phyloP scores from a whole-genome alignment of 1,140 invertebrate genomes.

The Solenopsis invicta region DNA sequence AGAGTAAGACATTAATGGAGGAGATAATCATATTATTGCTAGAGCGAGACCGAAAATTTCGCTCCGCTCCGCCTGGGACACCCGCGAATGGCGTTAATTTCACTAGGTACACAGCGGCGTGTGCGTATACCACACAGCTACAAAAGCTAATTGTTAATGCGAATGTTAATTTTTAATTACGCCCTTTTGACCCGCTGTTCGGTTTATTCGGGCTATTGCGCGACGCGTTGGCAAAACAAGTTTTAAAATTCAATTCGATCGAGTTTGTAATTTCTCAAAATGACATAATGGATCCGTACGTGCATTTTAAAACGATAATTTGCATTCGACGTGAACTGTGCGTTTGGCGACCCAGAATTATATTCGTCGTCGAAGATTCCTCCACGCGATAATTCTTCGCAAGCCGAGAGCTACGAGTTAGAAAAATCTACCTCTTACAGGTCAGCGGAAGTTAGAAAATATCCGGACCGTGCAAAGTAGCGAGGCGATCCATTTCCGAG shows the following conservation, averaged over 20 bases:
- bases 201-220: background rate
- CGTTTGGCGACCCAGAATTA: background rate
- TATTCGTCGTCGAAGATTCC: conserved; percentile 4
- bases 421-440: conserved; percentile 60
- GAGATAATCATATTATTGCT: conserved; percentile 1
- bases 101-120: too few species aligned
- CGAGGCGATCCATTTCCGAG: conserved; percentile 61
- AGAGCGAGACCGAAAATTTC: conserved; percentile 11
- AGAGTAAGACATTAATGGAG: conserved; percentile 21
- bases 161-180: conserved; percentile 31
- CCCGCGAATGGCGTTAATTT: background rate
- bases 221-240: background rate
- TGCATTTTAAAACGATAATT: conserved; percentile 33
- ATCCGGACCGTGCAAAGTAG: conserved; percentile 15
- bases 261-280: background rate
- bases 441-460: conserved; percentile 52
- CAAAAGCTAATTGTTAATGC: background rate
- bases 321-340: background rate
- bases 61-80: background rate
- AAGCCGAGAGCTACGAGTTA: background rate
- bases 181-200: background rate
- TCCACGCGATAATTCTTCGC: conserved; percentile 53
- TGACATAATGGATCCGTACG: background rate
- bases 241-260: background rate
- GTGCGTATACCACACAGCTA: background rate